Evolutionary conservation across 2,888 invertebrate genomes (phyloP).

Genomic region (Pristionchus maxplancki): DNA sequence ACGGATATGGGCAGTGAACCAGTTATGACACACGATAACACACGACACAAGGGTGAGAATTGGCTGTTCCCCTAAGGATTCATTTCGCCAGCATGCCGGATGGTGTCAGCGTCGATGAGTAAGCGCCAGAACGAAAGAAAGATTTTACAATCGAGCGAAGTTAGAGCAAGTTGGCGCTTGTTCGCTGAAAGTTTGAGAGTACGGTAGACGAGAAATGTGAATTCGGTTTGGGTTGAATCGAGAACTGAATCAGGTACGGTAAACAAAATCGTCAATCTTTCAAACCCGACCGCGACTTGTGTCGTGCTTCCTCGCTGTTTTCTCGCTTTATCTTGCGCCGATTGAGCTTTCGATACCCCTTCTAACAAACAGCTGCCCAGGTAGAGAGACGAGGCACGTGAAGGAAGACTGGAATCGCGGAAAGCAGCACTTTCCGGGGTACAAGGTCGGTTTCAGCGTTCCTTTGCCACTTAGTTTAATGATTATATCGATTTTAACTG

Average conservation of each 20-base stretch:
- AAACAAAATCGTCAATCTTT: not conserved
- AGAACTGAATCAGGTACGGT: constrained; percentile 3
- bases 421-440: not conserved
- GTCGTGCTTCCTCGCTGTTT: constrained; percentile 27
- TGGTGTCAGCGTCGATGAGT: not conserved
- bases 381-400: not conserved
- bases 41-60: not conserved
- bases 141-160: not conserved
- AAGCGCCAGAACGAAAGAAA: not conserved
- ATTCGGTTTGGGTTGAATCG: not conserved
- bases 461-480: not conserved
- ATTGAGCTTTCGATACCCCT: not conserved
- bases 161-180: constrained; percentile 5
- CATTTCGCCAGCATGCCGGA: not conserved
- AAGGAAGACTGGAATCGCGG: constrained; percentile 6
- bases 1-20: constrained; percentile 18
- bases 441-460: not conserved
- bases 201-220: not conserved
- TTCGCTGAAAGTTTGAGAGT: not conserved
- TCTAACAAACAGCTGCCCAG: constrained; percentile 10
- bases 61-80: not conserved
- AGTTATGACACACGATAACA: constrained; percentile 10
- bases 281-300: not conserved
- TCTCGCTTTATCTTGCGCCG: not conserved
- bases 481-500: not conserved